Conservation (phyloP, 2,888 invertebrate species). For the Cylindroiulus punctatus region DNA sequence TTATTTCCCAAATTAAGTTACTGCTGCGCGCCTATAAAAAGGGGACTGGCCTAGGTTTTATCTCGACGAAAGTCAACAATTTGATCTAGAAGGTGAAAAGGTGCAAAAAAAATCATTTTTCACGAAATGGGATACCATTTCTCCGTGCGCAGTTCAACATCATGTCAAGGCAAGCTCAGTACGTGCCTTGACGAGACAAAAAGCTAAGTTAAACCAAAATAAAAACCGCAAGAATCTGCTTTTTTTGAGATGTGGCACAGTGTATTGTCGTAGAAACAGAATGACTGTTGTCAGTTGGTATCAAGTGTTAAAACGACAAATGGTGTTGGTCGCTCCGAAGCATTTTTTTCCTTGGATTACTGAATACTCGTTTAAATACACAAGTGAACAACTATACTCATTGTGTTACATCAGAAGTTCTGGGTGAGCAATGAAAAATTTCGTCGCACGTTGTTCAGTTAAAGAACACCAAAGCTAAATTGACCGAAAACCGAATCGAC, state of each 20-base stretch:
- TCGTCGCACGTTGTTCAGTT: background rate
- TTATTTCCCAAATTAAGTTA: no score
- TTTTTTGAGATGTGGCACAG: background rate
- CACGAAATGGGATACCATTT: constrained; percentile 10
- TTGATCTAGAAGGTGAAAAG: background rate
- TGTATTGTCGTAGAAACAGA: constrained; percentile 9
- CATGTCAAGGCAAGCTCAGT: no score
- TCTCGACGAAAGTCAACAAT: background rate
- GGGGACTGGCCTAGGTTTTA: no score
- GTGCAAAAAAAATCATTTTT: constrained; percentile 21
- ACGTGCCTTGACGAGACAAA: background rate
- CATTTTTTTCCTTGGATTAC: background rate
- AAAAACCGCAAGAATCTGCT: constrained; percentile 6
- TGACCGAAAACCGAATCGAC: background rate
- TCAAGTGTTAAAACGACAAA: constrained; percentile 26
- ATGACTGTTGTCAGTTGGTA: constrained; percentile 12
- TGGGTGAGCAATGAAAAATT: no score
- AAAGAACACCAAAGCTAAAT: background rate
- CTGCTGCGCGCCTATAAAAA: no score
- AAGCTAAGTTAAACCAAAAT: background rate
- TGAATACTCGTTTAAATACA: no score
- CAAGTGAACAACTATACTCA: no score
- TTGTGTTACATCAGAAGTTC: no score
- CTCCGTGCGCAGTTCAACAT: background rate
- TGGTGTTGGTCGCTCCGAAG: background rate